Percentiles rank a stretch among this genome's conserved stretches.
Evolutionary conservation across 1,140 invertebrate species (phyloP).

Genomic region (Campoletis sonorensis): DNA sequence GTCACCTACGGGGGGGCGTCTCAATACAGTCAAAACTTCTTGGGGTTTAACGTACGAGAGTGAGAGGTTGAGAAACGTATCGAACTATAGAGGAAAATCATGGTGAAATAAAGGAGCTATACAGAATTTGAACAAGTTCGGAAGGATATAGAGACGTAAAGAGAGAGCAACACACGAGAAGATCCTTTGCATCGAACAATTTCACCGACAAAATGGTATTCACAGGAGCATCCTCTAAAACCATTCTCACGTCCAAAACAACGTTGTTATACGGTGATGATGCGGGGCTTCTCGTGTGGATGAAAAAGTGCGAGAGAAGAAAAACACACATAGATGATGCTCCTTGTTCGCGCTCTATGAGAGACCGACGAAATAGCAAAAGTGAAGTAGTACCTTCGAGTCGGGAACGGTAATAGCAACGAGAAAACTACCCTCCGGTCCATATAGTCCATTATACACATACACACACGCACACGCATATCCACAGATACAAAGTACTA

Average conservation of each 20-base stretch:
- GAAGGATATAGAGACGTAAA: background rate
- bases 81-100: slow-evolving; percentile 33
- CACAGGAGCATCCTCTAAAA: slow-evolving; percentile 47
- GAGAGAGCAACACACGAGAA: background rate
- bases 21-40: slow-evolving; percentile 64
- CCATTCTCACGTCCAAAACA: slow-evolving; percentile 32
- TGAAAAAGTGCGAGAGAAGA: background rate
- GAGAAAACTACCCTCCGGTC: slow-evolving; percentile 39
- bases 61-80: slow-evolving; percentile 25
- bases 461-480: background rate
- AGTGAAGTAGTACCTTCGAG: slow-evolving; percentile 42
- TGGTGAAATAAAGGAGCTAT: slow-evolving; percentile 31
- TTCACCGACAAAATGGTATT: slow-evolving; percentile 61
- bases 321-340: slow-evolving; percentile 20
- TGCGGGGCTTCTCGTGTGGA: background rate
- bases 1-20: slow-evolving; percentile 66
- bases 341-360: background rate
- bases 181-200: slow-evolving; percentile 57
- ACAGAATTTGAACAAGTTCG: slow-evolving; percentile 27
- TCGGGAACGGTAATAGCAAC: background rate
- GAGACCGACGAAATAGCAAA: background rate
- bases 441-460: background rate
- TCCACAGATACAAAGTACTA: background rate
- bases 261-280: slow-evolving; percentile 22
- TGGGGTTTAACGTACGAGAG: background rate